Percentiles rank a stretch among this genome's conserved stretches.
phyloP scores from a whole-genome alignment of 2,113 vertebrate genomes.

The Plecturocebus donacophilus region DNA sequence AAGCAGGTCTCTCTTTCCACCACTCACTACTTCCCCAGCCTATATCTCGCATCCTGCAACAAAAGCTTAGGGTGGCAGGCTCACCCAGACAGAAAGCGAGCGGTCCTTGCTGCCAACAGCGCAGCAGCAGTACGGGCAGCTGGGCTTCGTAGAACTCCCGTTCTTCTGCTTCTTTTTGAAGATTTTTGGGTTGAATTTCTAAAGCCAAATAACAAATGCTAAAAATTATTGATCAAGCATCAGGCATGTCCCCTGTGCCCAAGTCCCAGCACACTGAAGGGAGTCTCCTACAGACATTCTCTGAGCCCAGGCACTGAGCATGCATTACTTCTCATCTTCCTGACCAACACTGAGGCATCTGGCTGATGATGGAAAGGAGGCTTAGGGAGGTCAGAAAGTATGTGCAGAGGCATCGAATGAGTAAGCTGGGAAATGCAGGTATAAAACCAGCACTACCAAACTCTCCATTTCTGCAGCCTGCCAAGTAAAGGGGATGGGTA shows the following conservation, averaged over 20 bases:
- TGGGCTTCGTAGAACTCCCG: slow-evolving; percentile 94
- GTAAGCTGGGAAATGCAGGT: not conserved
- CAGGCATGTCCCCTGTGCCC: not conserved
- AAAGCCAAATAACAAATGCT: slow-evolving; percentile 54
- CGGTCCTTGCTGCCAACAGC: slow-evolving; percentile 98
- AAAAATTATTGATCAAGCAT: not conserved
- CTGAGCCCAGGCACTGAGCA: not conserved
- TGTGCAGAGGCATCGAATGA: not conserved
- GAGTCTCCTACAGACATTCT: not conserved
- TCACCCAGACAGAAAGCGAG: slow-evolving; percentile 98
- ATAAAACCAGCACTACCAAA: not conserved
- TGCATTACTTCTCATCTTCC: not conserved
- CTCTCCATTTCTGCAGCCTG: not conserved
- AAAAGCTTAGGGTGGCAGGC: slow-evolving; percentile 48
- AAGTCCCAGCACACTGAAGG: not conserved
- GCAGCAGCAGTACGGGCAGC: slow-evolving; percentile 98
- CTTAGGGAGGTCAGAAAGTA: not conserved
- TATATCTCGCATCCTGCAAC: not conserved
- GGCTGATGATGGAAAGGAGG: not conserved
- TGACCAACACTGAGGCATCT: not conserved
- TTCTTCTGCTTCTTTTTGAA: slow-evolving; percentile 99
- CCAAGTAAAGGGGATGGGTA: not conserved
- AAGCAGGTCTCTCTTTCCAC: not conserved
- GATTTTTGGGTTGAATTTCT: slow-evolving; percentile 99
- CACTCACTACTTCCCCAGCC: not conserved